Evolutionary conservation across 1,140 invertebrate genomes (phyloP), one percentile per base, ranked within the genome.

Genomic region (Papilio aristodemus): DNA sequence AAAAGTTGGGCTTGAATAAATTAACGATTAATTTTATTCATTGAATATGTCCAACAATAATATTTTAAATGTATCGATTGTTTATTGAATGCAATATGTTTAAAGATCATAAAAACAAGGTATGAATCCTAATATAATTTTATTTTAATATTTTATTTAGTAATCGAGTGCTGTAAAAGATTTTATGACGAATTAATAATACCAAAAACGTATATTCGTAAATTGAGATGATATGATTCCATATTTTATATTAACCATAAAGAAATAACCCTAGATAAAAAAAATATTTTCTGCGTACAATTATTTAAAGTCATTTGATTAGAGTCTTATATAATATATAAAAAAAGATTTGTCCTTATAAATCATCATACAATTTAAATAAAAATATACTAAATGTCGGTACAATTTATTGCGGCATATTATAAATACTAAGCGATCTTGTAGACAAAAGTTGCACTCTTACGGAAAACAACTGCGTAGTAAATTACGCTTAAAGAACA

Each of bases 1-100:
- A 89, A 90, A 87, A 82, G 9, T 54, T 81, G 72, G 84, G 84
- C 82, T 87, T 86, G 87, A 87, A 90, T 90, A 86, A 86, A 87
- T 90, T 87, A 90, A 81, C 74, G 68, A 57, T 70, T 66, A 68
- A 54, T 62, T 70, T 70, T 67, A 46, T 71, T 25, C 63, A 71
- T 71, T 67, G 69, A 67, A 25, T 64, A 58, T 68, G 67, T 39
- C 59, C 36, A 22, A 39, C 19, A 63, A 66, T 69, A 67, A 67
- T 72, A 50, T 70, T 71, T 68, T 39, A 73, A 67, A 68, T 62
- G 36, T n/a, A 68, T 72, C 37, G 67, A 69, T 69, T 71, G 66
- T 73, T 71, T 70, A 75, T 74, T 71, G 19, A 59, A 68, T 58
- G 54, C 32, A 64, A 39, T 69, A 69, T 71, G 70, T 75, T 54